phyloP scores from a whole-genome alignment of 2,888 invertebrate species.

The Fragum whitleyi region DNA sequence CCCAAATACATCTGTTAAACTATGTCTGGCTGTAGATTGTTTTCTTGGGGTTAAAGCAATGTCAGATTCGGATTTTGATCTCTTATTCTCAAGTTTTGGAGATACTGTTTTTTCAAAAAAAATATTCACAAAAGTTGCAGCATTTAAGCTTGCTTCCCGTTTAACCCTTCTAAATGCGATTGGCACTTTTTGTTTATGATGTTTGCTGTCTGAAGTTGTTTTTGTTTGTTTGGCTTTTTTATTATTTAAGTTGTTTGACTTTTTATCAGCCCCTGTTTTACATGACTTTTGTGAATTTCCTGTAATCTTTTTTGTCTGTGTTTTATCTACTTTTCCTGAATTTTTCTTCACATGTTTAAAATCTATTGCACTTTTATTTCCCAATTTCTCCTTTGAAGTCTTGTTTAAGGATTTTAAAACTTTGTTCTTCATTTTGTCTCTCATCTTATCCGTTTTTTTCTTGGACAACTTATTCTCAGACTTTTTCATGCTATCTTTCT shows the following conservation, averaged over 20 bases:
- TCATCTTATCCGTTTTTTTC: not conserved
- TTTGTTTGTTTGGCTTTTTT: slow-evolving; percentile 8
- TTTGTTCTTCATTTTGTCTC: not conserved
- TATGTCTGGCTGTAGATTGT: slow-evolving; percentile 34
- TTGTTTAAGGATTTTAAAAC: not conserved
- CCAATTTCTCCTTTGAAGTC: not conserved
- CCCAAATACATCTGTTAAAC: slow-evolving; percentile 39
- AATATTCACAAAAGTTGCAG: slow-evolving; percentile 76
- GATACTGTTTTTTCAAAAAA: slow-evolving; percentile 73
- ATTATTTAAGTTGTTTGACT: not conserved
- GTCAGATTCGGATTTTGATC: slow-evolving; percentile 65
- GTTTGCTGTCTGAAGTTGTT: slow-evolving; percentile 19
- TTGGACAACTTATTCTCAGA: not conserved
- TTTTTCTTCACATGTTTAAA: not conserved
- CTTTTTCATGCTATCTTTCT: not conserved
- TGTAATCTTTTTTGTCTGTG: not conserved
- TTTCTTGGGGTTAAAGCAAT: slow-evolving; percentile 26
- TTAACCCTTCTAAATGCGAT: slow-evolving; percentile 62
- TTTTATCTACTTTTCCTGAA: not conserved
- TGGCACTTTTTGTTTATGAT: slow-evolving; percentile 22
- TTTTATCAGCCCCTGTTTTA: not conserved
- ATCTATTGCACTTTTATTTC: slow-evolving; percentile 9
- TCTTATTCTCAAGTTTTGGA: slow-evolving; percentile 46
- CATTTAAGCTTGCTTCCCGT: slow-evolving; percentile 80
- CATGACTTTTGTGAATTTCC: not conserved